Percentiles rank a stretch among this genome's conserved stretches.
These are phyloP conservation scores for Archips xylosteana DNA, from an alignment of 2,888 invertebrate genomes.

Conservation along the genomic window DNA sequence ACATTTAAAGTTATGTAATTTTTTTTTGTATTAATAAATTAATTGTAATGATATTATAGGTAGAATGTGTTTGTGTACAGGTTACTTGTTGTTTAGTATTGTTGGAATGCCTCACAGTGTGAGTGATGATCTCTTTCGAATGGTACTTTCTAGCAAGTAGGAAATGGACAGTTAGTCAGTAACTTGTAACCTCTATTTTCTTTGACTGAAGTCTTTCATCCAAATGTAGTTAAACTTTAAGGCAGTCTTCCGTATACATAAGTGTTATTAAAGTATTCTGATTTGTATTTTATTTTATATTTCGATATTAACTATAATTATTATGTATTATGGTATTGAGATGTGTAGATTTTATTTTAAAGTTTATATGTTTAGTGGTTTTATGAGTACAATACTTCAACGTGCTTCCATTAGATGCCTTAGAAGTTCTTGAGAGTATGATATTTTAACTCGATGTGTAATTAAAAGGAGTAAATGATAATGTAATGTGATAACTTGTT, in stretches of 20 bases:
- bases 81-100: constrained; percentile 53
- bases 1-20: constrained; percentile 7
- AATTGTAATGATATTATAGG: constrained; percentile 42
- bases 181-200: constrained; percentile 5
- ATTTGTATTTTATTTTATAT: constrained; percentile 28
- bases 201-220: constrained; percentile 36
- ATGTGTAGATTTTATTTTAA: constrained; percentile 32
- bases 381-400: constrained; percentile 15
- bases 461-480: constrained; percentile 19
- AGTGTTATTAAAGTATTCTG: constrained; percentile 30
- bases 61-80: constrained; percentile 34
- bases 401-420: constrained; percentile 33
- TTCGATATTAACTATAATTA: constrained; percentile 27
- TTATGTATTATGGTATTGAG: constrained; percentile 21
- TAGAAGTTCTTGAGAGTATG: constrained; percentile 21
- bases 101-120: constrained; percentile 47
- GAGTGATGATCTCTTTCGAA: constrained; percentile 67
- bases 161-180: constrained; percentile 31
- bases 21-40: constrained; percentile 19
- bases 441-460: not conserved
- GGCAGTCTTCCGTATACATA: constrained; percentile 36
- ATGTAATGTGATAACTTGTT: constrained; percentile 43
- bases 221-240: constrained; percentile 28
- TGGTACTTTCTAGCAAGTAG: constrained; percentile 55
- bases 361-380: constrained; percentile 16